These are phyloP conservation scores for Idaea straminata DNA, from an alignment of 2,888 invertebrate species.

Conservation along the genomic window DNA sequence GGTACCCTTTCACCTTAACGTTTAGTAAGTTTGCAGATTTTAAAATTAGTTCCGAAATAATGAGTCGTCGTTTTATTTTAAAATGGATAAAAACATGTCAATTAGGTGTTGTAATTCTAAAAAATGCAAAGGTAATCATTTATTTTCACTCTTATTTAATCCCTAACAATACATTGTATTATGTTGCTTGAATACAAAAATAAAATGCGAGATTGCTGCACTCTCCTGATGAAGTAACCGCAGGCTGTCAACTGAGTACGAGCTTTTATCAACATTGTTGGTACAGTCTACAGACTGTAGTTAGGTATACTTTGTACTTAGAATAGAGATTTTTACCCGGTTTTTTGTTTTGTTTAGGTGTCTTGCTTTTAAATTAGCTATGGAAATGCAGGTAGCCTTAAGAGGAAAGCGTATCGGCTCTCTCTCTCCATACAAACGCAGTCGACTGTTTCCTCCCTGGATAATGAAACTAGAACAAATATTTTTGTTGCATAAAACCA, in stretches of 20 bases:
- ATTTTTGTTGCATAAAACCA: no score
- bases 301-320: background rate
- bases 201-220: background rate
- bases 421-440: no score
- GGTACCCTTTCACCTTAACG: no score
- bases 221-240: conserved; percentile 17
- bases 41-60: no score
- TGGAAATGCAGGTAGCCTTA: background rate
- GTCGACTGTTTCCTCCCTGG: no score
- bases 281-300: background rate
- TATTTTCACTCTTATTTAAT: background rate
- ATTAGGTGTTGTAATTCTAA: no score
- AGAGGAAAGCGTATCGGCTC: no score
- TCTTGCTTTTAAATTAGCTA: background rate
- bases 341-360: background rate
- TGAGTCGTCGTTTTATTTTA: no score
- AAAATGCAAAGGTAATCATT: background rate
- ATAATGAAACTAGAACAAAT: no score
- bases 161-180: background rate
- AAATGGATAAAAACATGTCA: no score
- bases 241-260: conserved; percentile 20
- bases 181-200: conserved; percentile 1
- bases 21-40: no score
- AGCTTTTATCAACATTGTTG: background rate
- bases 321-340: background rate